These are phyloP conservation scores for Squalus acanthias DNA, from an alignment of 2,797 vertebrate genomes.

Conservation along the genomic window DNA sequence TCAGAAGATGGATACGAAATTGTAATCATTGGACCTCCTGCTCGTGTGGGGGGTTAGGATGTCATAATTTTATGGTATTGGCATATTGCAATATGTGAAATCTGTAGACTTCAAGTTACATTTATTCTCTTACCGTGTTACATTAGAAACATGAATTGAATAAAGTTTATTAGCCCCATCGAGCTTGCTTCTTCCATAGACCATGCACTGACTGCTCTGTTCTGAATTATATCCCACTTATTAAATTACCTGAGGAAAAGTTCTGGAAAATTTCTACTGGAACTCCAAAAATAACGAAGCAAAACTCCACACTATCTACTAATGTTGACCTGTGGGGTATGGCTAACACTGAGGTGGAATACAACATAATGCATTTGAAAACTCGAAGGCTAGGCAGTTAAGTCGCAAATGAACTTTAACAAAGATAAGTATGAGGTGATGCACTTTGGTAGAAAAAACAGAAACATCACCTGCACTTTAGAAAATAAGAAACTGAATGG, in stretches of 20 bases:
- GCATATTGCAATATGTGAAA: neutral
- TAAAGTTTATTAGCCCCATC: neutral
- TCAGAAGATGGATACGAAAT: slow-evolving; percentile 16
- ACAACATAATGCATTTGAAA: neutral
- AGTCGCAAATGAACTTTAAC: too few relatives aligned
- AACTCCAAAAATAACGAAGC: neutral
- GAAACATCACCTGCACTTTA: too few relatives aligned
- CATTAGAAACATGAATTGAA: neutral
- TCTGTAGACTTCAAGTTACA: neutral
- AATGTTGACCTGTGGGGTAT: neutral
- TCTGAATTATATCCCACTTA: neutral
- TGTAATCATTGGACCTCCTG: neutral
- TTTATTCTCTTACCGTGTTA: neutral
- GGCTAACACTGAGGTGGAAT: neutral
- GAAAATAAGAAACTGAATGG: too few relatives aligned
- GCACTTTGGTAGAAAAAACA: too few relatives aligned
- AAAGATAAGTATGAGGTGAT: too few relatives aligned
- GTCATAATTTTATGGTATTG: neutral
- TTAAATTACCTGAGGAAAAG: neutral
- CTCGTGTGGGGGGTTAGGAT: neutral
- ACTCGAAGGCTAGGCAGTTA: too few relatives aligned
- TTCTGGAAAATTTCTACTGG: neutral
- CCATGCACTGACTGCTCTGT: neutral
- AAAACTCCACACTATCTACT: neutral
- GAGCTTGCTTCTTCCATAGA: neutral